Evolutionary conservation across 2,797 vertebrate species (phyloP).

Genomic region (Salarias fasciatus): DNA sequence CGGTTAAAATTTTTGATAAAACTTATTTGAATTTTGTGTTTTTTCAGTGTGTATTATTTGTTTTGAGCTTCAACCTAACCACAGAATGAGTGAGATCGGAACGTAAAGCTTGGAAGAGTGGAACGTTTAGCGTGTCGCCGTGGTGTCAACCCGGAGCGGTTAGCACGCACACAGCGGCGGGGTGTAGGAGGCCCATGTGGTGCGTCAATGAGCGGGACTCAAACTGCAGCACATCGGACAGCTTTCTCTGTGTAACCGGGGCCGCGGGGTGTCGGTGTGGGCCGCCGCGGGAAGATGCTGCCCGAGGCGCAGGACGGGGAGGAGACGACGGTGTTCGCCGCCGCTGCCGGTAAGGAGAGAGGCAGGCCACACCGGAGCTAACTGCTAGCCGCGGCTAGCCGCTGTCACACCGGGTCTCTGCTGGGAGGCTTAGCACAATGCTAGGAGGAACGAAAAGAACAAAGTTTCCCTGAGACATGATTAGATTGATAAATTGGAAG

Average conservation of each 20-base stretch:
- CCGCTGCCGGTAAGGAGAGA: constrained; percentile 77
- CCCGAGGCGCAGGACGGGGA: constrained; percentile 78
- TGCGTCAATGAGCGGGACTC: constrained; percentile 52
- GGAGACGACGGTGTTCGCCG: constrained; percentile 70
- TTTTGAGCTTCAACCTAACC: too few species aligned
- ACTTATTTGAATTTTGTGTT: too few species aligned
- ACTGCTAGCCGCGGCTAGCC: constrained; percentile 7
- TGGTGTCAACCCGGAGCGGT: too few species aligned
- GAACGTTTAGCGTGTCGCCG: too few species aligned
- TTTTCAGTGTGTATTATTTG: too few species aligned
- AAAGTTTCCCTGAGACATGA: too few species aligned
- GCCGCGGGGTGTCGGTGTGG: constrained; percentile 47
- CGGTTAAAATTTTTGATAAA: too few species aligned
- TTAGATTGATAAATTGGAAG: too few species aligned
- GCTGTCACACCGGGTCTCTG: constrained; percentile 12
- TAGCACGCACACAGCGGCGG: constrained; percentile 24
- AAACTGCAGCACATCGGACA: constrained; percentile 48
- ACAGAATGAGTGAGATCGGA: too few species aligned
- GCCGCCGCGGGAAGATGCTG: constrained; percentile 70
- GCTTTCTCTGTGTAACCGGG: constrained; percentile 6
- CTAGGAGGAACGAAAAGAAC: too few species aligned
- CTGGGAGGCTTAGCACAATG: neutral
- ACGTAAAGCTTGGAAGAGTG: too few species aligned
- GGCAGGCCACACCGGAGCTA: constrained; percentile 28
- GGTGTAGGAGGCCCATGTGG: constrained; percentile 80